Evolutionary conservation across 2,113 vertebrate genomes (phyloP), one percentile per base, ranked within the genome.

Genomic region (Nicator chloris): DNA sequence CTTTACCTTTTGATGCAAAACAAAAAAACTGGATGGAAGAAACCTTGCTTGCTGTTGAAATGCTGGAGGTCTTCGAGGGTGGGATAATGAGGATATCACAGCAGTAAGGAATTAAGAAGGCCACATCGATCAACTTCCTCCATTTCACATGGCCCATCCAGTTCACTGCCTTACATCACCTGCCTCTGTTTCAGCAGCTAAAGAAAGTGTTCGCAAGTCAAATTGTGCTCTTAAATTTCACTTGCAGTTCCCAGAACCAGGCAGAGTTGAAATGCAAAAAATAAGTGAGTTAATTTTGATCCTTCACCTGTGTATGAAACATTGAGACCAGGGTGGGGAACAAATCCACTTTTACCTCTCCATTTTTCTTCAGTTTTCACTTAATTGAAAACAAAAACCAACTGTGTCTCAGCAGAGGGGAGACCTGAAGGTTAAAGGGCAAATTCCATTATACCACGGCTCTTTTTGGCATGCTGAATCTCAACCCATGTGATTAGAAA

Each of bases 401-500:
- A 97, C 95, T 96, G 94, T 96, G 93, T 97, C 96, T 96, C 96
- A 96, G 96, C 91, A 94, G 94, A 97, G 93, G 88, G 91, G 94
- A 95, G 90, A 95, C 73, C 93, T 93, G 92, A 71, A 92, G 95
- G 95, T 97, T 93, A 96, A 96, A 97, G 95, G 92, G 93, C 93
- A 95, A 92, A 96, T 97, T 95, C 94, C 95, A 17, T 92, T 95
- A 86, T 94, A 94, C 83, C 94, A 78, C 13, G 0, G 86, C 87
- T 88, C 95, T 93, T 97, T 97, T 95, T 94, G 85, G 83, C 90
- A 89, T 93, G 95, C 90, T 93, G 91, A 84, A 95, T 95, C 94
- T 95, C 95, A 97, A 85, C 93, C 94, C 93, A 95, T 97, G 95
- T 97, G 95, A 97, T 97, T 96, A 97, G 91, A 96, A 94, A 93